Evolutionary conservation across 2,888 invertebrate species (phyloP), one percentile per base, ranked within the genome.

Genomic region (Saturnia japonica): DNA sequence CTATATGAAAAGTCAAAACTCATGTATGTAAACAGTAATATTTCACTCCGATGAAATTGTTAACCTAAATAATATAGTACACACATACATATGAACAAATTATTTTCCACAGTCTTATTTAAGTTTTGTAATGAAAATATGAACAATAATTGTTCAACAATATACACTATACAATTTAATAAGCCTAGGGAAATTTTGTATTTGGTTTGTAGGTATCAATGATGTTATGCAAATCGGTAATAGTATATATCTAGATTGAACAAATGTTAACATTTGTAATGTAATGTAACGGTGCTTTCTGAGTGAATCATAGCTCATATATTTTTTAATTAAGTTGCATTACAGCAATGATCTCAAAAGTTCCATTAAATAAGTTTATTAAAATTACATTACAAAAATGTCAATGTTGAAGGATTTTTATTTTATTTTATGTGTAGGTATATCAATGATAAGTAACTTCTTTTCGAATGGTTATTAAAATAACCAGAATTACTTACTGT

Each of bases 301-400:
- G 67, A 69, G 71, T 69, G 71, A 74, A 28, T 77, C 69, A 14
- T 74, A 78, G 74, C 34, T 62, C 57, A 16, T 62, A 67, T 70
- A 68, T 66, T 28, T 70, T 62, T 68, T 68, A 47, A 64, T 78
- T 74, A 78, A 80, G 77, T 77, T 80, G 76, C 77, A 75, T 81
- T 81, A 43, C 64, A 64, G 80, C 78, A 78, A 77, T 80, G 78
- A 81, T 77, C 72, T 75, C 71, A 47, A 74, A 78, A 74, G 72
- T 69, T 62, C 71, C 71, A 60, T 28, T 60, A 34, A 4, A 60
- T 68, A 70, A 67, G 60, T 62, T 70, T 62, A 40, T 57, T 60
- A 70, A 70, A 67, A 67, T 54, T 54, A 34, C 19, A 25, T 70
- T 19, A 67, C 66, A 47, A 47, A 60, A 69, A 2, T 9, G 11